Percentiles rank a stretch among this genome's conserved stretches.
These are phyloP conservation scores for Yponomeuta malinellus DNA, from an alignment of 2,888 invertebrate species.

Conservation along the genomic window DNA sequence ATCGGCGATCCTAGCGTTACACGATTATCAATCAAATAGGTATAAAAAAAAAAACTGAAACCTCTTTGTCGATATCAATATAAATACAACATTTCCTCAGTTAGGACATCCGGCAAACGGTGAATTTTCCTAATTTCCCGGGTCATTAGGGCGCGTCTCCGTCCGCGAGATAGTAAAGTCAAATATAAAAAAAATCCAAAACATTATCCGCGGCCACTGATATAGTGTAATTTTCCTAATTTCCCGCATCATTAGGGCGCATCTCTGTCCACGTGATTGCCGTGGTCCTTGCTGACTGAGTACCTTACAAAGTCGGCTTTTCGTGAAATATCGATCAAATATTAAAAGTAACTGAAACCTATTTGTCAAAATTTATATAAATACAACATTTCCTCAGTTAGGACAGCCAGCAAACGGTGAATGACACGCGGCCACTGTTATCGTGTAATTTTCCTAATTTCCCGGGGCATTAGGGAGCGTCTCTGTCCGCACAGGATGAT, in stretches of 20 bases:
- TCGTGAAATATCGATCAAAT: too few species aligned
- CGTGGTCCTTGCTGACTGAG: too few species aligned
- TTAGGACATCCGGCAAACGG: neutral
- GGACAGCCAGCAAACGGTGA: neutral
- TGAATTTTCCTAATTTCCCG: constrained; percentile 39
- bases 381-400: neutral
- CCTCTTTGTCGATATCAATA: too few species aligned
- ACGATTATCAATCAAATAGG: constrained; percentile 26
- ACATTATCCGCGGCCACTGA: too few species aligned
- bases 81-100: neutral
- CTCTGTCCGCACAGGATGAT: constrained; percentile 34
- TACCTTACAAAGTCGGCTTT: too few species aligned
- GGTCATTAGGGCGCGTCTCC: constrained; percentile 42
- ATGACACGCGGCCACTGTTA: neutral
- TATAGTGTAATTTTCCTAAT: too few species aligned
- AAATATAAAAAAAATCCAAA: too few species aligned
- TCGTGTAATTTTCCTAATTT: constrained; percentile 45
- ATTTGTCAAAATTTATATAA: too few species aligned
- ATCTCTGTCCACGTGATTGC: too few species aligned
- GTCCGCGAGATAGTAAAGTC: constrained; percentile 25
- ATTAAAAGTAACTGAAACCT: too few species aligned
- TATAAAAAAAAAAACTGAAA: too few species aligned
- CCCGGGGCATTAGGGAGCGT: constrained; percentile 41
- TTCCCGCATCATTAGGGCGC: too few species aligned
- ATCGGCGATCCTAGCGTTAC: constrained; percentile 34